Evolutionary conservation across 2,888 invertebrate genomes (phyloP), one percentile per base, ranked within the genome.

Genomic region (Acheta domesticus): DNA sequence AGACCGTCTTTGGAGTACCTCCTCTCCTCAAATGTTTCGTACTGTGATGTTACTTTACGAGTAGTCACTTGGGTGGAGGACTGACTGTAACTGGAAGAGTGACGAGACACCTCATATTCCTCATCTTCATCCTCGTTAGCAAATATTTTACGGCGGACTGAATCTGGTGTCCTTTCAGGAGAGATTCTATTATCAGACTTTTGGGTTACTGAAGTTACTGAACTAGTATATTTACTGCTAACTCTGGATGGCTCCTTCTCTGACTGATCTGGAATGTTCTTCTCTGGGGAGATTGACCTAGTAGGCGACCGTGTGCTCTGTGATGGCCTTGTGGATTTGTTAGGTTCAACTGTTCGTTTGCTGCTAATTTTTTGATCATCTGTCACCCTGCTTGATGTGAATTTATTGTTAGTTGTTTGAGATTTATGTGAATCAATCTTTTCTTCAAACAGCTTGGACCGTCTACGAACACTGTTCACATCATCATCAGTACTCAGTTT

Each of bases 71-170:
- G 75, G n/a, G 74, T n/a, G 23, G 49, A 19, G n/a, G n/a, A 48
- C 12, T 49, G 23, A 16, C 36, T 48, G 20, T 73, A 74, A 16
- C 23, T 20, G 11, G 80, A 80, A 36, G 50, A 49, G 36, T 77
- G 74, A 49, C 62, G 50, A 16, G 50, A 75, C 8, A 49, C 73
- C 4, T 78, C 80, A 62, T 20, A 48, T 49, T 78, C 48, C 14
- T 76, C 50, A 48, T 79, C 62, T n/a, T 79, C 78, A 23, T 79
- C 76, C 49, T 79, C 80, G 49, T 80, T 79, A n/a, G 77, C 78
- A 49, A 81, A 80, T 73, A 81, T 80, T 49, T 80, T 79, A 36
- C 81, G 77, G 14, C 79, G 76, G 11, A 81, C 80, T 11, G 81
- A 81, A 19, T 49, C 77, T 49, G 80, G 79, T 16, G 79, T 78